These are phyloP conservation scores for Yponomeuta evonymella DNA, from an alignment of 2,888 invertebrate species.

Conservation along the genomic window DNA sequence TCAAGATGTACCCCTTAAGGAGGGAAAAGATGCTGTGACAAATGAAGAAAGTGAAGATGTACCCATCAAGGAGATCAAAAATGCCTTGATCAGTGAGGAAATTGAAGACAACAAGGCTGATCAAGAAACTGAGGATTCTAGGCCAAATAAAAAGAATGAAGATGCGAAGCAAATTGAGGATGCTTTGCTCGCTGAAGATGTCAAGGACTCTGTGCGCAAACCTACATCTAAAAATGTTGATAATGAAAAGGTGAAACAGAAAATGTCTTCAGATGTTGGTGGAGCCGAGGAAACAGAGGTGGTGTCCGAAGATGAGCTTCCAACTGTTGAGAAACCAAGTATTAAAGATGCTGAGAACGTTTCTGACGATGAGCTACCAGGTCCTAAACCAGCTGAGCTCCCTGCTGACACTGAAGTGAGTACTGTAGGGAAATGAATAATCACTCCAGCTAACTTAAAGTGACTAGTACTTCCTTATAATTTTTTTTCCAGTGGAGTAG, in stretches of 20 bases:
- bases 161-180: background rate
- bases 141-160: background rate
- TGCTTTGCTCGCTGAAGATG: background rate
- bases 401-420: conserved; percentile 83
- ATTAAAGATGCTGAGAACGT: conserved; percentile 90
- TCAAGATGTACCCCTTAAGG: background rate
- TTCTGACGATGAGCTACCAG: conserved; percentile 85
- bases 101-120: too few species aligned
- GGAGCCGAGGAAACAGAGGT: conserved; percentile 88
- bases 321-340: conserved; percentile 82
- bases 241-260: background rate
- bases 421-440: background rate
- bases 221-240: background rate
- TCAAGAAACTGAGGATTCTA: background rate
- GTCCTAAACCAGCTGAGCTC: conserved; percentile 81
- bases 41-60: background rate
- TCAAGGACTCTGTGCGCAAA: background rate
- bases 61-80: background rate
- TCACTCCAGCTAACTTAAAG: too few species aligned
- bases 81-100: background rate
- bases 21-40: background rate
- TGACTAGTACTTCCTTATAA: too few species aligned
- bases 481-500: too few species aligned
- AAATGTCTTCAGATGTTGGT: conserved; percentile 32
- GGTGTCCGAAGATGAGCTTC: conserved; percentile 89